Percentiles rank a stretch among this genome's conserved stretches.
phyloP scores from a whole-genome alignment of 35 echinoderm and acorn worm species.

The Nesometra sesokonis region DNA sequence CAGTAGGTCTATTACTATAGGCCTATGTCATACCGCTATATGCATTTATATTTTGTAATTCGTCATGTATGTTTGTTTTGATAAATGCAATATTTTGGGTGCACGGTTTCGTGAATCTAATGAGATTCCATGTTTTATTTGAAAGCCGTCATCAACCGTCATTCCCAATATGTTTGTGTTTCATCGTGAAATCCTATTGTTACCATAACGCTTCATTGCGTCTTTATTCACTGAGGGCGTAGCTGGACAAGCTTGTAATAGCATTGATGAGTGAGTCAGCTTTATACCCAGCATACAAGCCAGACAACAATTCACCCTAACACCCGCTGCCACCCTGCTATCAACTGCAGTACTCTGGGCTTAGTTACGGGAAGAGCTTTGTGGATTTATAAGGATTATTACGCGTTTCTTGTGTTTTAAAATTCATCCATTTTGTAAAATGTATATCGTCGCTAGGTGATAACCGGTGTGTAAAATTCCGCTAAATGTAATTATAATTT shows the following conservation, averaged over 20 bases:
- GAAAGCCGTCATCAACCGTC: not conserved
- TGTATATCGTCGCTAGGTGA: not conserved
- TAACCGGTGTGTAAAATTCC: too few relatives aligned
- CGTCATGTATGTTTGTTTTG: too few relatives aligned
- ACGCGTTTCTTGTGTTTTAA: not conserved
- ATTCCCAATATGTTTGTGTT: not conserved
- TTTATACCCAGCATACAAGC: not conserved
- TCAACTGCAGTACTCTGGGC: not conserved
- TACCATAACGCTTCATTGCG: not conserved
- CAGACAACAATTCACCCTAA: not conserved
- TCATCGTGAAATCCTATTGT: not conserved
- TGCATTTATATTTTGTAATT: too few relatives aligned
- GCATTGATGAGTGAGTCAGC: not conserved
- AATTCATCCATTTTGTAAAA: not conserved
- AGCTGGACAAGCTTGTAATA: not conserved
- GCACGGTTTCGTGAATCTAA: too few relatives aligned
- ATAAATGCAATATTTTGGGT: too few relatives aligned
- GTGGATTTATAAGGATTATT: not conserved
- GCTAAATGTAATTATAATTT: not conserved
- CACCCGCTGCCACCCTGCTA: not conserved
- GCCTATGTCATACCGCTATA: too few relatives aligned
- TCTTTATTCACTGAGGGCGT: not conserved
- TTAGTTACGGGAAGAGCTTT: too few relatives aligned
- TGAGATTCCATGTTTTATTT: not conserved
- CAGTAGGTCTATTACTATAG: too few relatives aligned